These are phyloP conservation scores for Augochlora pura DNA, from an alignment of 1,140 invertebrate genomes.

Conservation along the genomic window DNA sequence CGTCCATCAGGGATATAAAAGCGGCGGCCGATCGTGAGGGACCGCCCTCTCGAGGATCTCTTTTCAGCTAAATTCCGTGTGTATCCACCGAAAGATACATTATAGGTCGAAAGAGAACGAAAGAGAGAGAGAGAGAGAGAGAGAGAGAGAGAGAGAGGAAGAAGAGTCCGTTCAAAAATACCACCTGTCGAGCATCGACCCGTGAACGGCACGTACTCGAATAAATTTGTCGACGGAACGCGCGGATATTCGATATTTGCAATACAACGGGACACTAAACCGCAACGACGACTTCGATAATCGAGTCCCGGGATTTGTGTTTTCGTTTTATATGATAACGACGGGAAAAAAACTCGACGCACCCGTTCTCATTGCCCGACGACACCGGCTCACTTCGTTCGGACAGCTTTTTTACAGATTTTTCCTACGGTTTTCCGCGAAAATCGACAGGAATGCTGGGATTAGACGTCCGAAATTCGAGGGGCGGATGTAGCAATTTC, in stretches of 20 bases:
- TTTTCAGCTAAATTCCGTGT: neutral
- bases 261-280: neutral
- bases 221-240: conserved; percentile 10
- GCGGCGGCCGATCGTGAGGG: neutral
- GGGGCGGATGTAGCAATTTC: no score
- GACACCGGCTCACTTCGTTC: neutral
- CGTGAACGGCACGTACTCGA: conserved; percentile 8
- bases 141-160: no score
- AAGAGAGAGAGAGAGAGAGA: no score
- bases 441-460: no score
- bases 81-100: neutral
- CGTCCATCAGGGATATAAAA: conserved; percentile 25
- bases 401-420: no score
- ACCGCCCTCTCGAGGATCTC: neutral
- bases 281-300: neutral
- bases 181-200: conserved; percentile 16
- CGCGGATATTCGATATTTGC: neutral
- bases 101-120: neutral
- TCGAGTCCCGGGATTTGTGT: neutral
- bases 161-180: conserved; percentile 5
- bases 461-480: no score
- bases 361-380: no score
- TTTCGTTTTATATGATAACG: conserved; percentile 6
- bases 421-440: no score
- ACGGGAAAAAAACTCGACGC: neutral